Base-by-base conservation (phyloP, 2,888 invertebrate species). In the Orthosia cruda region DNA sequence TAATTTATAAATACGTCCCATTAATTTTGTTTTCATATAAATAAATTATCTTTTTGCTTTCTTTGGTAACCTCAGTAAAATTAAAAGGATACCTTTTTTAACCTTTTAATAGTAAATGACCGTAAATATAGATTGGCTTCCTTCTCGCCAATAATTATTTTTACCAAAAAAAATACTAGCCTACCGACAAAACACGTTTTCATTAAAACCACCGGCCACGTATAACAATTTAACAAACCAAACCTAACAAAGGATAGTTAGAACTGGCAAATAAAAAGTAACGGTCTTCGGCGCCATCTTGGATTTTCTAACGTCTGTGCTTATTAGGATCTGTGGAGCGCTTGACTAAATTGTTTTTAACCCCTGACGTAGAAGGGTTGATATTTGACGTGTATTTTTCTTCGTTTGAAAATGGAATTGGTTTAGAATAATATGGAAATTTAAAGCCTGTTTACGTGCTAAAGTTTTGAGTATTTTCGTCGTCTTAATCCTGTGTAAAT, bases 281-380 rank as follows among this genome's bases (percentile, higher is more conserved):
- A 81, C 85, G 67, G 70, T n/a, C 49, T 1, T 13, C 20, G 18
- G 7, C 23, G 73, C 80, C 81, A 81, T 84, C 63, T 84, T 81
- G 71, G 45, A 66, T 81, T 80, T 81, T 75, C 68, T 57, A 71
- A 71, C 58, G 81, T 81, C 84, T 81, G 68, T 50, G 50, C 49
- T 71, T 81, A 81, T 84, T 84, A 81, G 85, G 40, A 74, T 55
- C 66, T 84, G 84, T 50, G 74, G 67, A 76, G 63, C 57, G 64
- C 68, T 71, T 64, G 32, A 47, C 61, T 81, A 81, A 81, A 81
- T 84, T 81, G 81, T 81, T 81, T 84, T 71, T 66, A 75, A 67
- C 70, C 81, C 84, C 63, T 54, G 32, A 55, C 45, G 52, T 54
- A 23, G 18, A 71, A 58, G 32, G 81, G 76, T 49, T 67, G 69